Evolutionary conservation across 2,888 invertebrate genomes (phyloP).

Genomic region (Cephus sareptanus): DNA sequence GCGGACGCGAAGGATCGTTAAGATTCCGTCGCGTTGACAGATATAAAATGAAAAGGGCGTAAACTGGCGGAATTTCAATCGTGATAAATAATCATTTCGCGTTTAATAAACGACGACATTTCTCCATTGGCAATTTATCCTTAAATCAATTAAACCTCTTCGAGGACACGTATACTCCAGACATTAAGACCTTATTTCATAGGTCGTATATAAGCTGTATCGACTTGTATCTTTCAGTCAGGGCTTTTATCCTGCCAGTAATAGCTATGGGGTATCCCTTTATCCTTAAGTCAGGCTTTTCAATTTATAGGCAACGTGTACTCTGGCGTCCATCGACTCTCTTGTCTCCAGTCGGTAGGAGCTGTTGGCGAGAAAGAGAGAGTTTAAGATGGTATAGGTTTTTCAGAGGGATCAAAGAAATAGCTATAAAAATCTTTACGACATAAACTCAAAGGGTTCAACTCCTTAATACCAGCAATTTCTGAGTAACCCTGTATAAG

Average conservation of each 20-base stretch:
- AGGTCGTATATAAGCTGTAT: not conserved
- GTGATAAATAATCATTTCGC: not conserved
- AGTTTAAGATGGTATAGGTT: not conserved
- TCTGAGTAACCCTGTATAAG: not conserved
- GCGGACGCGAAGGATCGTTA: not conserved
- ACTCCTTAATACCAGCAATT: not conserved
- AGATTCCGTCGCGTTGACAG: not conserved
- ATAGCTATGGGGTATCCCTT: not conserved
- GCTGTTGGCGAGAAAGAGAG: not conserved
- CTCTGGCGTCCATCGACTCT: not conserved
- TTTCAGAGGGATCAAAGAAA: not conserved
- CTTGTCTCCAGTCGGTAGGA: not conserved
- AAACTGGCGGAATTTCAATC: not conserved
- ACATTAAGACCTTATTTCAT: not conserved
- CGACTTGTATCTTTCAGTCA: not conserved
- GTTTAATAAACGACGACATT: not conserved
- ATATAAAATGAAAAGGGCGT: not conserved
- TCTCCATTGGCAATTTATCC: not conserved
- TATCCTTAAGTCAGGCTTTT: not conserved
- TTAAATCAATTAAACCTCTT: not conserved
- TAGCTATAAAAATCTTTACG: slow-evolving; percentile 17
- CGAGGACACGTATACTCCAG: not conserved
- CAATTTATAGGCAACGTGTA: not conserved
- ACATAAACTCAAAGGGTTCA: slow-evolving; percentile 2
- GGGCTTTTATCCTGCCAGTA: not conserved